Evolutionary conservation across 2,113 vertebrate genomes (phyloP).

Genomic region (Indicator indicator): DNA sequence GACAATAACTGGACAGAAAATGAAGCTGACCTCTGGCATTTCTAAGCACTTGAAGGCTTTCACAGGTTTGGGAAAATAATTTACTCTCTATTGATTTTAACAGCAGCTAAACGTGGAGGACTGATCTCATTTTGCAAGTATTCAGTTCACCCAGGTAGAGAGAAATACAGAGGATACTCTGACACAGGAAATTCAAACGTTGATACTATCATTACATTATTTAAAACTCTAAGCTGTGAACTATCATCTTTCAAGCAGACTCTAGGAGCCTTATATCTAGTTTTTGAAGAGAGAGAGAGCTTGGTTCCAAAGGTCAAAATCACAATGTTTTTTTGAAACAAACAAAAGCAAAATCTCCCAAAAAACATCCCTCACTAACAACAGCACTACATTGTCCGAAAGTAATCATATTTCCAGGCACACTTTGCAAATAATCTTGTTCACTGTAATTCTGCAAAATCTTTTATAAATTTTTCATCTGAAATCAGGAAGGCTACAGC

Average conservation of each 20-base stretch:
- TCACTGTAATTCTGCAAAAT: slow-evolving; percentile 48
- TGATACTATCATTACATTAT: slow-evolving; percentile 18
- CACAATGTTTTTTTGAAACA: slow-evolving; percentile 19
- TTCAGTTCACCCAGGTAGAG: not conserved
- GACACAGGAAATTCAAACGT: slow-evolving; percentile 23
- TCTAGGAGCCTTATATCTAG: not conserved
- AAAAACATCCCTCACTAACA: not conserved
- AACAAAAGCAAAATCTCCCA: not conserved
- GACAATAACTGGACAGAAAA: slow-evolving; percentile 17
- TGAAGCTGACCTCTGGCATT: slow-evolving; percentile 16
- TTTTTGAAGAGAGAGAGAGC: not conserved
- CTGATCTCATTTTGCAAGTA: slow-evolving; percentile 11
- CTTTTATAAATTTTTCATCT: slow-evolving; percentile 62
- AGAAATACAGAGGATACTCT: not conserved
- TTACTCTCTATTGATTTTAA: slow-evolving; percentile 48
- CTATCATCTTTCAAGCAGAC: not conserved
- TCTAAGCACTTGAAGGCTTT: slow-evolving; percentile 7
- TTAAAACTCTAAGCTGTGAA: slow-evolving; percentile 13
- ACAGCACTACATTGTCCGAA: not conserved
- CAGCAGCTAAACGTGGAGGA: slow-evolving; percentile 40
- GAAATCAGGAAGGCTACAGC: slow-evolving; percentile 35
- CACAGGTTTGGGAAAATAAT: not conserved
- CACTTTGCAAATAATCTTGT: slow-evolving; percentile 38
- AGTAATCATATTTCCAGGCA: slow-evolving; percentile 40
- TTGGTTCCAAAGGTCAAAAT: slow-evolving; percentile 30